A percentile compares a stretch with the other conserved stretches of the same genome.
Conservation (phyloP, 1,140 invertebrate species). For the Drosophila kanapiae region DNA sequence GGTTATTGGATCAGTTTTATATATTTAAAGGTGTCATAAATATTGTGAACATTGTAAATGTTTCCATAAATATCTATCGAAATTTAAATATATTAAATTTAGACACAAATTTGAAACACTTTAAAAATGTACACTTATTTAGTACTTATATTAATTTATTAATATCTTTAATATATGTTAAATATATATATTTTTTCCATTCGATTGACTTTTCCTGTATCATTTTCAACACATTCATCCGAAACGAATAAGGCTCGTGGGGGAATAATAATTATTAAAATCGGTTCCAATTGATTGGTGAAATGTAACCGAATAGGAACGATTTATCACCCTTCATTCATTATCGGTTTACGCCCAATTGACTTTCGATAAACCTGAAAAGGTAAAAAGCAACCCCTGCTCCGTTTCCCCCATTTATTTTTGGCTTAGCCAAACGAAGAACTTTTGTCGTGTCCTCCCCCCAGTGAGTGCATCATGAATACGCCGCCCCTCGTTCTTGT, state of each 20-base stretch:
- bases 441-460: neutral
- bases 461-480: slow-evolving; percentile 16
- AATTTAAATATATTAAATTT: too few species aligned
- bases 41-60: too few species aligned
- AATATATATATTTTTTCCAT: too few species aligned
- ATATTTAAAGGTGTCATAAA: neutral
- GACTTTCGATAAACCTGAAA: slow-evolving; percentile 31
- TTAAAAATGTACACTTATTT: neutral
- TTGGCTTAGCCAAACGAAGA: neutral
- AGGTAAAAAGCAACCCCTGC: neutral
- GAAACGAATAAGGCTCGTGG: neutral
- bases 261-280: slow-evolving; percentile 3
- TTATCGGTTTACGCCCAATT: slow-evolving; percentile 34
- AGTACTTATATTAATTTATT: neutral
- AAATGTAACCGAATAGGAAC: slow-evolving; percentile 1
- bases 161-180: neutral
- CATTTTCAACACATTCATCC: neutral
- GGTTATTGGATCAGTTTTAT: neutral
- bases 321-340: slow-evolving; percentile 26
- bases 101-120: too few species aligned
- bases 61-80: too few species aligned
- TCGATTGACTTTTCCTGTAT: neutral
- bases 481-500: slow-evolving; percentile 6
- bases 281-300: neutral
- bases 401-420: neutral